Conservation (phyloP, 1,140 invertebrate species). For the Aphelinus certus region DNA sequence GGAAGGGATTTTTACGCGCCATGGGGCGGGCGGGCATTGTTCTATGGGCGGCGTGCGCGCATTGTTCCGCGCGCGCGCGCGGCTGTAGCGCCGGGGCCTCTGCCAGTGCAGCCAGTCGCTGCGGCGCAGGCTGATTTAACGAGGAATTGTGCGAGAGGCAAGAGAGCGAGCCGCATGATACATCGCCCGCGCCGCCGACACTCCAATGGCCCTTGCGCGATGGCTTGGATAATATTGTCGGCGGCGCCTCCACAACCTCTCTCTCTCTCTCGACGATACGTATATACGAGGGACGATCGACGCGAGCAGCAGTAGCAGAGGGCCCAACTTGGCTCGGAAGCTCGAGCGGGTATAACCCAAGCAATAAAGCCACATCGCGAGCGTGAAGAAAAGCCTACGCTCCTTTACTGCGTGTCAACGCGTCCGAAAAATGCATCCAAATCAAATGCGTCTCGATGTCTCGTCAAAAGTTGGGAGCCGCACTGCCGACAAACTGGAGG, state of each 20-base stretch:
- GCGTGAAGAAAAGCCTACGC: too few relatives aligned
- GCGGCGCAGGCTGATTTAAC: conserved; percentile 26
- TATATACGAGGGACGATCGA: too few relatives aligned
- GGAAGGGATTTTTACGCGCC: conserved; percentile 20
- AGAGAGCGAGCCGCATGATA: conserved; percentile 17
- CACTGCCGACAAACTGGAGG: too few relatives aligned
- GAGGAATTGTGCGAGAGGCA: conserved; percentile 20
- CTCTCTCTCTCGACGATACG: background rate
- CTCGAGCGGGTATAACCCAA: too few relatives aligned
- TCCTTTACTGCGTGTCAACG: too few relatives aligned
- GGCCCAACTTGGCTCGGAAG: too few relatives aligned
- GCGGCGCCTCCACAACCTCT: background rate
- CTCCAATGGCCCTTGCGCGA: conserved; percentile 3
- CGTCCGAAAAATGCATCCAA: too few relatives aligned
- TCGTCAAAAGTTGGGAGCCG: too few relatives aligned
- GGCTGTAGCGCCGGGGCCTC: too few relatives aligned
- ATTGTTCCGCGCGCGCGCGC: conserved; percentile 14
- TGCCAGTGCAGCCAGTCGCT: background rate
- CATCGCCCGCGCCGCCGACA: conserved; percentile 12
- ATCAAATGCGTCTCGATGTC: too few relatives aligned
- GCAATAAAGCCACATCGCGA: too few relatives aligned
- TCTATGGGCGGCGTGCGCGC: background rate
- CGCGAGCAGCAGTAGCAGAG: too few relatives aligned
- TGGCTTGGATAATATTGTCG: conserved; percentile 17
- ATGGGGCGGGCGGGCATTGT: conserved; percentile 22